A percentile compares a stretch with the other conserved stretches of the same genome.
Conservation (phyloP, 2,113 vertebrate genomes). For the Lontra canadensis region DNA sequence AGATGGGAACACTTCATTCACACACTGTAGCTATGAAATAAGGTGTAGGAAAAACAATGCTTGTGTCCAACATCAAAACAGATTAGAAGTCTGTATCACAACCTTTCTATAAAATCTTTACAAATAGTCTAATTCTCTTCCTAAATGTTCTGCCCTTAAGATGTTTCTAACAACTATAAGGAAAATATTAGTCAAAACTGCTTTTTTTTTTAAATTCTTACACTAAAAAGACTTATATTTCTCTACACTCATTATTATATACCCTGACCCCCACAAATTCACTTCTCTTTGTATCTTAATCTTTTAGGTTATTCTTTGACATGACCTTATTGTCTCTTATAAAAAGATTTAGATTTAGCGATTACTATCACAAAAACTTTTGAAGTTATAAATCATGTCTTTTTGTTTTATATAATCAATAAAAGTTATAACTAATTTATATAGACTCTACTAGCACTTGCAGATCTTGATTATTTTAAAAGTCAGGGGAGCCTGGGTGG, state of each 20-base stretch:
- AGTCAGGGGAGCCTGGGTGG: neutral
- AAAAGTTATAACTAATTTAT: conserved; percentile 55
- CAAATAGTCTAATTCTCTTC: neutral
- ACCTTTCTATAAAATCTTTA: neutral
- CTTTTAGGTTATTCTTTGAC: neutral
- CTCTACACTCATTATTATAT: neutral
- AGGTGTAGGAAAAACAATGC: neutral
- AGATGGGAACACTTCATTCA: neutral
- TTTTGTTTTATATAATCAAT: conserved; percentile 71
- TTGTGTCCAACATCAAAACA: neutral
- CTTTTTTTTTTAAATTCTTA: neutral
- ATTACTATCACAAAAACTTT: neutral
- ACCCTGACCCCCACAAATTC: neutral
- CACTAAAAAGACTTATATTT: neutral
- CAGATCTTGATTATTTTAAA: conserved; percentile 56
- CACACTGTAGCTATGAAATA: neutral
- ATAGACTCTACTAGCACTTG: conserved; percentile 75
- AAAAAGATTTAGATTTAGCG: conserved; percentile 38
- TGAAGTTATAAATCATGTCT: conserved; percentile 60
- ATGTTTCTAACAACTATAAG: neutral
- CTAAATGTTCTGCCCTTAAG: neutral
- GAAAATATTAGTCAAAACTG: neutral
- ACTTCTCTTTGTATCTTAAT: neutral
- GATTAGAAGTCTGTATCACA: neutral
- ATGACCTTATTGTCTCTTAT: neutral